Percentiles rank a stretch among this genome's conserved stretches.
These are phyloP conservation scores for Taphrorychus bicolor DNA, from an alignment of 2,888 invertebrate species.

Conservation along the genomic window DNA sequence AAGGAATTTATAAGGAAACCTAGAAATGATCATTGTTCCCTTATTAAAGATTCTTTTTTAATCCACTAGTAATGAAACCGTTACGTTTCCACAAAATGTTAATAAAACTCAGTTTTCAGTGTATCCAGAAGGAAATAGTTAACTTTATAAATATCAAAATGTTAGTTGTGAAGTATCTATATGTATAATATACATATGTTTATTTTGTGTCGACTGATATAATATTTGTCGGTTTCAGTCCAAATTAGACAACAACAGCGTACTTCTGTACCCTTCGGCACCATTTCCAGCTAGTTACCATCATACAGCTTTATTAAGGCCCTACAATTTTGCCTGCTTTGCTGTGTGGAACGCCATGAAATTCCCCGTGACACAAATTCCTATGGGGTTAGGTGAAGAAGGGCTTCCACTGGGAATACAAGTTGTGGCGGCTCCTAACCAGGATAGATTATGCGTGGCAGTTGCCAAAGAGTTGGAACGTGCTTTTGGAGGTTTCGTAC, in stretches of 20 bases:
- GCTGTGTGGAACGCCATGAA: conserved; percentile 84
- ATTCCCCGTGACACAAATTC: conserved; percentile 85
- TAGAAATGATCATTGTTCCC: too few species aligned
- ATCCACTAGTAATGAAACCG: too few species aligned
- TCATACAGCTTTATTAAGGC: conserved; percentile 76
- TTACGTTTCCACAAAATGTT: too few species aligned
- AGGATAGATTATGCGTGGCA: conserved; percentile 76
- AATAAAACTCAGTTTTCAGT: too few species aligned
- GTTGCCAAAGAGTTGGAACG: conserved; percentile 75
- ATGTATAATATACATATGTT: too few species aligned
- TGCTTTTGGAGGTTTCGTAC: conserved; percentile 74
- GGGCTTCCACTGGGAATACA: conserved; percentile 85
- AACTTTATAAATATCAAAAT: too few species aligned
- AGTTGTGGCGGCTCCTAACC: conserved; percentile 73
- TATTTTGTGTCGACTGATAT: too few species aligned
- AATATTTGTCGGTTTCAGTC: too few species aligned
- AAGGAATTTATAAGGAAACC: too few species aligned
- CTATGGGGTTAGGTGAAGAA: conserved; percentile 73
- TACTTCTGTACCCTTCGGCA: conserved; percentile 83
- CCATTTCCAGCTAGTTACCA: conserved; percentile 85
- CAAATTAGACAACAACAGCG: conserved; percentile 77
- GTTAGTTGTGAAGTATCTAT: too few species aligned
- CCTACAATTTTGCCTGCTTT: conserved; percentile 87
- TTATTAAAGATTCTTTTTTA: too few species aligned
- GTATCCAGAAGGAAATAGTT: too few species aligned